Percentiles rank a stretch among this genome's conserved stretches.
phyloP scores from a whole-genome alignment of 2,113 vertebrate genomes.

The Aramus guarauna region DNA sequence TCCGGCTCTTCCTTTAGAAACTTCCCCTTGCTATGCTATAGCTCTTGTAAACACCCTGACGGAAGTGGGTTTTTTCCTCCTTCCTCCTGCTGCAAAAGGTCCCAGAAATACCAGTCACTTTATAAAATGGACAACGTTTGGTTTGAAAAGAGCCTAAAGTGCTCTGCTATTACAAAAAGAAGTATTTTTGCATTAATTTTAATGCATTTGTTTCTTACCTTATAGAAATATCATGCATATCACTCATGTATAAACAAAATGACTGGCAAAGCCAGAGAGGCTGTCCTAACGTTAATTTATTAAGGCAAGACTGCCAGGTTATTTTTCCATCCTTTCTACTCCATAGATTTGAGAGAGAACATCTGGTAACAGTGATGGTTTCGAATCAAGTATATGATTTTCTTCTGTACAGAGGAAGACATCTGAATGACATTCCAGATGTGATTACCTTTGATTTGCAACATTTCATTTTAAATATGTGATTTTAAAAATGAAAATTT shows the following conservation, averaged over 20 bases:
- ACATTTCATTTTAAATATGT: background rate
- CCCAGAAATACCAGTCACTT: background rate
- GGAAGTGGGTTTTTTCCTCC: conserved; percentile 46
- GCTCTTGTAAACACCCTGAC: conserved; percentile 13
- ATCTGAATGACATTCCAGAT: background rate
- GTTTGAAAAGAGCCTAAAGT: background rate
- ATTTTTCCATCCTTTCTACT: conserved; percentile 1
- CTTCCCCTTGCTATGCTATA: conserved; percentile 32
- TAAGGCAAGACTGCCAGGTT: background rate
- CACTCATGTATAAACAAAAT: conserved; percentile 2
- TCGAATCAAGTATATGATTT: background rate
- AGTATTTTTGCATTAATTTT: background rate
- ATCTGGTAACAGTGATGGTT: background rate
- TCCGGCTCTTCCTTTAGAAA: conserved; percentile 55
- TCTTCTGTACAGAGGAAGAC: background rate
- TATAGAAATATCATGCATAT: background rate
- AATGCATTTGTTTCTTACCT: background rate
- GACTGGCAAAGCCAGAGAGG: conserved; percentile 1
- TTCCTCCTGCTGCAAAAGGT: conserved; percentile 12
- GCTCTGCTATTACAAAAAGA: background rate
- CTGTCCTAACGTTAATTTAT: background rate
- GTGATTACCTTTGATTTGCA: background rate
- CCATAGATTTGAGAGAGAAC: conserved; percentile 19
- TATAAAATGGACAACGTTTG: background rate
- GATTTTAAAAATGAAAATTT: background rate